These are phyloP conservation scores for Torymus tubicola DNA, from an alignment of 2,888 invertebrate species.

Conservation along the genomic window DNA sequence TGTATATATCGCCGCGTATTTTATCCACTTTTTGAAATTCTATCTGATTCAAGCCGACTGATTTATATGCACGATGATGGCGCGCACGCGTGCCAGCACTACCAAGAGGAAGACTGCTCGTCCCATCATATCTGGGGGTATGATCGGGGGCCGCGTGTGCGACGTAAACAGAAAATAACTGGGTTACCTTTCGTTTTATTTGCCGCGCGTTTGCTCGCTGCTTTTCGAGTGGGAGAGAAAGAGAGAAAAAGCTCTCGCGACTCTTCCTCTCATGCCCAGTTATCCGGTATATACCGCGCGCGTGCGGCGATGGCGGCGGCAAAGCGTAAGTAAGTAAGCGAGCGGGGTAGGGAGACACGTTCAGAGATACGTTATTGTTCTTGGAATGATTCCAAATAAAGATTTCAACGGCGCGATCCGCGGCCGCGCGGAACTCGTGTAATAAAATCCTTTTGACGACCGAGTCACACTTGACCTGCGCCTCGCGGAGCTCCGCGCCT, in stretches of 20 bases:
- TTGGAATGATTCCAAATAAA: slow-evolving; percentile 77
- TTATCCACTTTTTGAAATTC: slow-evolving; percentile 74
- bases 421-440: slow-evolving; percentile 71
- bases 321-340: slow-evolving; percentile 55
- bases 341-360: slow-evolving; percentile 40
- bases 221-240: slow-evolving; percentile 8
- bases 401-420: slow-evolving; percentile 71
- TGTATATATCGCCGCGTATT: slow-evolving; percentile 68
- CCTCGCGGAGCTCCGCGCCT: neutral
- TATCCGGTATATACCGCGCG: neutral
- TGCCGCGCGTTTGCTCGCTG: slow-evolving; percentile 57
- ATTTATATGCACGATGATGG: slow-evolving; percentile 75
- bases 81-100: slow-evolving; percentile 75
- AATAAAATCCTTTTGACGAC: slow-evolving; percentile 71
- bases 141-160: slow-evolving; percentile 65
- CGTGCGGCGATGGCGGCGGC: neutral
- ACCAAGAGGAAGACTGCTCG: slow-evolving; percentile 68
- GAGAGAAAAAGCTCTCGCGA: slow-evolving; percentile 25
- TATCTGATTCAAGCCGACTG: slow-evolving; percentile 75
- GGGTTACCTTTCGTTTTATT: slow-evolving; percentile 76
- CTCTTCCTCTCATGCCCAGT: neutral
- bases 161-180: slow-evolving; percentile 75
- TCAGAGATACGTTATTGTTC: slow-evolving; percentile 74
- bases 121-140: slow-evolving; percentile 72
- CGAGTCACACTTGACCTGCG: slow-evolving; percentile 58